A percentile compares a stretch with the other conserved stretches of the same genome.
These are phyloP conservation scores for Notarius lentiginosus DNA, from an alignment of 2,113 vertebrate species.

Conservation along the genomic window DNA sequence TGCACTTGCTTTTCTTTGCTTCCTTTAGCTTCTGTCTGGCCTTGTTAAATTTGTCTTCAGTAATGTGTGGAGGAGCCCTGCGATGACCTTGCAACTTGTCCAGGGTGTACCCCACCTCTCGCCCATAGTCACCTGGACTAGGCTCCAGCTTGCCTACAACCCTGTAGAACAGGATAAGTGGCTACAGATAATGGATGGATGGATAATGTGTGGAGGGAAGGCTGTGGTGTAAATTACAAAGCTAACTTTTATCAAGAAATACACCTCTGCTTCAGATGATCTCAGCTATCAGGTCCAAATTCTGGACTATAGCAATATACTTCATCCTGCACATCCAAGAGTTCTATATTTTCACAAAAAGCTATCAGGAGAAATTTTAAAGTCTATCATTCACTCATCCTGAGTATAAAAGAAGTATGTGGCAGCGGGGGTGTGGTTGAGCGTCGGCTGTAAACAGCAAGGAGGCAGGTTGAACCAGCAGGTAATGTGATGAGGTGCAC, in stretches of 20 bases:
- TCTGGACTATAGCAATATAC: neutral
- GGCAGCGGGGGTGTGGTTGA: no score
- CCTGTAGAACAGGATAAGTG: no score
- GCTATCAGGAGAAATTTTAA: neutral
- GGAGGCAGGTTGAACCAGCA: no score
- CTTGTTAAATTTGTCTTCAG: slow-evolving; percentile 28
- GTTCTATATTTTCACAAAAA: neutral
- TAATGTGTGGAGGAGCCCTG: neutral
- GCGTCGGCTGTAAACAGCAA: no score
- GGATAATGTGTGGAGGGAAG: neutral
- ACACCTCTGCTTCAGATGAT: neutral
- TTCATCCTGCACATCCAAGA: slow-evolving; percentile 6
- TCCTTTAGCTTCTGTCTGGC: slow-evolving; percentile 17
- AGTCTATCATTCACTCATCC: neutral
- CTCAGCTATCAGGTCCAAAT: neutral
- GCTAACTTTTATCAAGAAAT: neutral
- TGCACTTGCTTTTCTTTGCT: neutral
- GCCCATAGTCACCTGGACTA: no score
- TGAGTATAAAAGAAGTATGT: neutral
- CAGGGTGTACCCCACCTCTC: no score
- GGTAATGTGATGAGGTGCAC: no score
- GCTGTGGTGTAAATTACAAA: neutral
- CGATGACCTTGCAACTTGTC: no score
- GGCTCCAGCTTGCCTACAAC: no score
- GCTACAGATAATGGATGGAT: no score